Base-by-base conservation (phyloP, 2,888 invertebrate genomes). In the Leistus spinibarbis region DNA sequence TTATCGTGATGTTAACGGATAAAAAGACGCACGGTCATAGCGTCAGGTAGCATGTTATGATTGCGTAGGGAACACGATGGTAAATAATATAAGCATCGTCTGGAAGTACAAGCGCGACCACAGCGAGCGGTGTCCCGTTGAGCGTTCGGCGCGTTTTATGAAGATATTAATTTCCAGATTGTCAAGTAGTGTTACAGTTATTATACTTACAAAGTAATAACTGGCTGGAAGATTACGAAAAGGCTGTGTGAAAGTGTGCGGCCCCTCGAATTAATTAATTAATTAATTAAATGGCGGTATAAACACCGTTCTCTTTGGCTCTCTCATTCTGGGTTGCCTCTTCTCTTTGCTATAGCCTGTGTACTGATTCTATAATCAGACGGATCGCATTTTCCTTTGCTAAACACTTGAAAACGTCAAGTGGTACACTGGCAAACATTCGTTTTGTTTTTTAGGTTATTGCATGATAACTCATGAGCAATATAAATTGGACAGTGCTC, bases 201-300 rank as follows among this genome's bases (percentile, higher is more conserved):
- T 85, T 84, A 84, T 84, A 84, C 84, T 84, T 84, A 84, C 83
- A 85, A 84, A 84, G 84, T 84, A 85, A 85, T 84, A 84, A 84
- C 84, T 82, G 84, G 82, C 83, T 84, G 82, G 83, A 83, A 84
- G 84, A 84, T 84, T 84, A 83, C 81, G 82, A 84, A 85, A 85
- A 84, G 82, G 82, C 82, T 82, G 82, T 53, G 67, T 56, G 54
- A 72, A 56, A 73, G 73, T 53, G 70, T 54, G 82, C 83, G 83
- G 79, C 81, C 83, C 82, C 73, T 73, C 66, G 62, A 73, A 73
- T 73, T 83, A 85, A 85, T 85, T 85, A 85, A 85, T 85, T 85
- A 85, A 85, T 85, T 85, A 85, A 85, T 85, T 85, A 85, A 85
- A 85, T 84, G 84, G 60, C 83, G 83, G 83, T 84, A 84, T 85